A percentile compares a stretch with the other conserved stretches of the same genome.
Evolutionary conservation across 2,888 invertebrate genomes (phyloP).

Genomic region (Lithophane leautieri): DNA sequence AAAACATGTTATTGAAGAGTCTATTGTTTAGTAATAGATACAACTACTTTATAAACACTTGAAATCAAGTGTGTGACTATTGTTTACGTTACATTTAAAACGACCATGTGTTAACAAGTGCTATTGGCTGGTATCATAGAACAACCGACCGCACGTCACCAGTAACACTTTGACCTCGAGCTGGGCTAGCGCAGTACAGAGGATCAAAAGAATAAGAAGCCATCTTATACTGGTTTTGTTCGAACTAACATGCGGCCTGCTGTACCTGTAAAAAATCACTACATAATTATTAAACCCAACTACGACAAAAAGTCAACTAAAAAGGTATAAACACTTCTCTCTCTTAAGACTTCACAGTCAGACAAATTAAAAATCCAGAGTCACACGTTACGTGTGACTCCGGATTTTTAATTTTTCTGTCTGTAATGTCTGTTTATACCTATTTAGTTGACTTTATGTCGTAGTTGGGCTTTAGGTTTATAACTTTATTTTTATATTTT

Average conservation of each 20-base stretch:
- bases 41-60: conserved; percentile 1
- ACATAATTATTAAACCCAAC: no score
- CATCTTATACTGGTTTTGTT: not conserved
- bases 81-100: conserved; percentile 7
- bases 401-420: no score
- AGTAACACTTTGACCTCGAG: not conserved
- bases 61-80: not conserved
- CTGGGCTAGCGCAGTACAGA: not conserved
- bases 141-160: not conserved
- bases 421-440: no score
- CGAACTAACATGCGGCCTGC: not conserved
- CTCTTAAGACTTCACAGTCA: no score
- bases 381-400: no score
- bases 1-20: conserved; percentile 3
- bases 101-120: conserved; percentile 4
- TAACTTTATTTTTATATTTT: no score
- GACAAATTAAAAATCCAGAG: no score
- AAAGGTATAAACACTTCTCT: no score
- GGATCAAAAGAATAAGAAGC: not conserved
- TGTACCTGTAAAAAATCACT: no score
- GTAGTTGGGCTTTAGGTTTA: no score
- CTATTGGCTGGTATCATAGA: not conserved
- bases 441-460: no score
- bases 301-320: no score
- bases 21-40: conserved; percentile 4